Conservation (phyloP, 2,113 vertebrate genomes). For the Zeus faber region DNA sequence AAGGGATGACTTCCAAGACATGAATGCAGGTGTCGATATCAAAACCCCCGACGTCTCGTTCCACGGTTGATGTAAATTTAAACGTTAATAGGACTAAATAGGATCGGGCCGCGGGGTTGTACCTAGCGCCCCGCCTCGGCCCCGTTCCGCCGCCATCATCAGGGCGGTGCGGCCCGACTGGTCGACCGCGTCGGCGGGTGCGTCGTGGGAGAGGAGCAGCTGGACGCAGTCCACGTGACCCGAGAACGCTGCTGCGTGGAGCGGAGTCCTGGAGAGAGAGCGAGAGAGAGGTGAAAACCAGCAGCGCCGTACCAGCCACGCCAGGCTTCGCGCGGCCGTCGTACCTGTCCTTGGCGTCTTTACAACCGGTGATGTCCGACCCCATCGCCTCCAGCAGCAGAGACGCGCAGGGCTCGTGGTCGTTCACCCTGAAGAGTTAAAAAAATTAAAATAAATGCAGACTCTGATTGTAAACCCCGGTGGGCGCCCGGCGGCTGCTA, state of each 20-base stretch:
- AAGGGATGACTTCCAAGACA: no score
- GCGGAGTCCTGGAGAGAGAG: conserved; percentile 77
- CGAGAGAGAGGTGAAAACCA: neutral
- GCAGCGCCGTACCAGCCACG: no score
- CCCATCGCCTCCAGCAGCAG: conserved; percentile 90
- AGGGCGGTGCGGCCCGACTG: conserved; percentile 81
- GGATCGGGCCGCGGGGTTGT: no score
- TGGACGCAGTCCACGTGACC: conserved; percentile 89
- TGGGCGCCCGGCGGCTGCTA: no score
- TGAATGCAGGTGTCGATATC: no score
- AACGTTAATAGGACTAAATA: no score
- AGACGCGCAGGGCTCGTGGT: conserved; percentile 89
- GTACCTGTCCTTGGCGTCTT: conserved; percentile 89
- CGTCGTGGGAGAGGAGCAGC: conserved; percentile 87
- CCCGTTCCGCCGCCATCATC: conserved; percentile 88
- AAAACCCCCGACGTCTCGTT: no score
- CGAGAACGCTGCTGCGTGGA: conserved; percentile 89
- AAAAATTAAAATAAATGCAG: neutral
- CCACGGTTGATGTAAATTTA: no score
- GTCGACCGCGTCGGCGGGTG: conserved; percentile 80
- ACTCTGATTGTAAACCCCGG: no score
- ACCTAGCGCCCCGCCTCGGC: conserved; percentile 83
- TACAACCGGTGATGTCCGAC: conserved; percentile 84
- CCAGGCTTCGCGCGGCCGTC: neutral
- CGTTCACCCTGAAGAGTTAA: conserved; percentile 81